Evolutionary conservation across 1,140 invertebrate genomes (phyloP).

Genomic region (Drosophila athabasca): DNA sequence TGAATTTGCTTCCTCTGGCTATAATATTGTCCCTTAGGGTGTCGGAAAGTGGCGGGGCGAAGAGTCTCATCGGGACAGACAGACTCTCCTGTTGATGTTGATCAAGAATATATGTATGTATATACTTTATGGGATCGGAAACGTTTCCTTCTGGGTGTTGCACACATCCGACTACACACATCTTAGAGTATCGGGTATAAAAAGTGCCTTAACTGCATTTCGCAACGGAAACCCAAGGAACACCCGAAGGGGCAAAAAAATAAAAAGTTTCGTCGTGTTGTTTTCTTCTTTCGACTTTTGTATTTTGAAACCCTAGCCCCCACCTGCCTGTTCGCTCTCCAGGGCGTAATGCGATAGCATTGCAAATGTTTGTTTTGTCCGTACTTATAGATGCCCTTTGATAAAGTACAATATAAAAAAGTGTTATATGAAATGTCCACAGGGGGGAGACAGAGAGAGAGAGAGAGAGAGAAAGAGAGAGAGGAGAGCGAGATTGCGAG

Average conservation of each 20-base stretch:
- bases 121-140: too few species aligned
- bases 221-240: conserved; percentile 39
- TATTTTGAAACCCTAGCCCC: conserved; percentile 47
- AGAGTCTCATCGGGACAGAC: too few species aligned
- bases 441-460: conserved; percentile 10
- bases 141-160: too few species aligned
- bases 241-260: conserved; percentile 19
- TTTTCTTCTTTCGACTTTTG: conserved; percentile 32
- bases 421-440: neutral
- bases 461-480: neutral
- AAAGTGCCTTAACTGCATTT: conserved; percentile 20
- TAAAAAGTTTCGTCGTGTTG: conserved; percentile 30
- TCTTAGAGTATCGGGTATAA: too few species aligned
- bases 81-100: too few species aligned
- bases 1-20: too few species aligned
- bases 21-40: too few species aligned
- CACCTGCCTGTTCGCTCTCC: conserved; percentile 14
- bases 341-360: conserved; percentile 43
- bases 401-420: conserved; percentile 29
- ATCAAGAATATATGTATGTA: too few species aligned
- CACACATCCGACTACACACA: too few species aligned
- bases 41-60: too few species aligned
- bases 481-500: conserved; percentile 10
- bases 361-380: conserved; percentile 14
- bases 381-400: conserved; percentile 24